These are phyloP conservation scores for Podocnemis expansa DNA, from an alignment of 2,113 vertebrate species.

Conservation along the genomic window DNA sequence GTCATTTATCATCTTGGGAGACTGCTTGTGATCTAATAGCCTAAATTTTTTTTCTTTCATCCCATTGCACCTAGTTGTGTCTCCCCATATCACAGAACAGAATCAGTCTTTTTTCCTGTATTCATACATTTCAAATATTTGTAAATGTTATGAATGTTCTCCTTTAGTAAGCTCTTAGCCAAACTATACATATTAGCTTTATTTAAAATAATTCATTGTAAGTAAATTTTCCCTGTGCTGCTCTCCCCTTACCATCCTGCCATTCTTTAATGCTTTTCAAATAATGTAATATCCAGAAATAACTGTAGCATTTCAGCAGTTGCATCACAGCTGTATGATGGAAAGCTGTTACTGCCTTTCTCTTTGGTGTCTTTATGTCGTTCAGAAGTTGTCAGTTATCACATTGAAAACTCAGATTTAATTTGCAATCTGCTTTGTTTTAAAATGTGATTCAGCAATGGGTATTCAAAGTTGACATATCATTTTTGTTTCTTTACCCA, in stretches of 20 bases:
- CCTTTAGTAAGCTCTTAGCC: neutral
- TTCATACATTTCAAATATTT: too few species aligned
- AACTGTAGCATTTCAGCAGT: neutral
- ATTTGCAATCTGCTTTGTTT: neutral
- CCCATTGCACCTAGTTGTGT: neutral
- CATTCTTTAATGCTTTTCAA: neutral
- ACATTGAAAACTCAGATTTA: neutral
- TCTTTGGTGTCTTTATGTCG: neutral
- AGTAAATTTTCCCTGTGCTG: neutral
- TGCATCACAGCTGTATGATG: neutral
- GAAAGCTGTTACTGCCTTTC: neutral
- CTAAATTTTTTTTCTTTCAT: neutral
- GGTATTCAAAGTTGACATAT: neutral
- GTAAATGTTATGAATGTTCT: too few species aligned
- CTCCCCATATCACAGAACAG: neutral
- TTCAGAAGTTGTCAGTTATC: neutral
- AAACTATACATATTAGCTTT: too few species aligned
- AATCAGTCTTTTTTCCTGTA: too few species aligned
- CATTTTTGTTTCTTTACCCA: constrained; percentile 64
- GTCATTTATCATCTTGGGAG: neutral
- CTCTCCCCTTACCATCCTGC: neutral
- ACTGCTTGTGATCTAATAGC: neutral
- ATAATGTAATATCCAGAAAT: neutral
- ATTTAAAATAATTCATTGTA: neutral
- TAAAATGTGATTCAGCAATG: neutral